Evolutionary conservation across 2,888 invertebrate genomes (phyloP), one percentile per base, ranked within the genome.

Genomic region (Stenodema calcarata): DNA sequence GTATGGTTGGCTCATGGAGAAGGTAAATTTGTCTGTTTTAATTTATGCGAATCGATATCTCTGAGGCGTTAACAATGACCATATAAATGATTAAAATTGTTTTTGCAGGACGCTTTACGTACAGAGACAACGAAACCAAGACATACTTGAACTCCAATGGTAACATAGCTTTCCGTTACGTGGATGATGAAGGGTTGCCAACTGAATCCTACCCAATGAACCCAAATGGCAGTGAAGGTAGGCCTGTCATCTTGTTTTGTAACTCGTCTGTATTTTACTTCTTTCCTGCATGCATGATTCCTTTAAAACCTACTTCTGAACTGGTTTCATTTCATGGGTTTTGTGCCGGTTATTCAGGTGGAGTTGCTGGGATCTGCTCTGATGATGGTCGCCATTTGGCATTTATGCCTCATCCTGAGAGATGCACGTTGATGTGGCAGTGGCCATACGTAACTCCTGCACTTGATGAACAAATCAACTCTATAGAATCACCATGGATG

Each of bases 361-460:
- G 97, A 28, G 93, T 98, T 88, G 99, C 99, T 30, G 98, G 96
- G 16, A 92, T 99, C 86, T 96, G 97, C 89, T 99, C 99, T 0
- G 90, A 91, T 0, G 95, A 99, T 92, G 99, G 99, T 0, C 94
- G 99, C 4, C 99, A 99, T 92, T 93, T 99, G 89, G 99, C 98
- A 0, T 94, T 99, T 94, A 99, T 99, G 99, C 99, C 99, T 1
- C 99, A 99, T 92, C 99, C 99, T 0, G 99, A 99, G 92, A 94
- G 99, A 88, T 97, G 97, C 90, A 94, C 96, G 87, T 93, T 96
- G 89, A 94, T 95, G 89, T 98, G 97, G 95, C 98, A 99, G 91
- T 97, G 98, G 94, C 95, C 98, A 0, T 94, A 95, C 90, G 91
- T 92, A 89, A 94, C 94, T 9, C 90, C 91, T 9, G 41, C 54